Percentiles rank a stretch among this genome's conserved stretches.
These are phyloP conservation scores for Orchesella cincta DNA, from an alignment of 1,140 invertebrate species.

Conservation along the genomic window DNA sequence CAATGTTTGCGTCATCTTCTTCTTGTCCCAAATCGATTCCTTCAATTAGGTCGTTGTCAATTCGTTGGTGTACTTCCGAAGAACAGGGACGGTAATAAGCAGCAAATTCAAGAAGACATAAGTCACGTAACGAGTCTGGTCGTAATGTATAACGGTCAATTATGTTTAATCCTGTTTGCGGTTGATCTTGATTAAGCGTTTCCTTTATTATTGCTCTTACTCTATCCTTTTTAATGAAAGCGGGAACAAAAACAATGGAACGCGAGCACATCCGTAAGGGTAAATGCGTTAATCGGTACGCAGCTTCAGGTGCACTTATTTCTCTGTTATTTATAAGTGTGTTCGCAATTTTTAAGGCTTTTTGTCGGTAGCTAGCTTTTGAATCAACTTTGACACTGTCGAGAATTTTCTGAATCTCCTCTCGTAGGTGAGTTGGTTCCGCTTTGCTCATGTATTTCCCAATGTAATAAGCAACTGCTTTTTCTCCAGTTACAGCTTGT, in stretches of 20 bases:
- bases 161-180: not conserved
- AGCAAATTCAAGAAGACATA: constrained; percentile 1
- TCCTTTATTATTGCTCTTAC: not conserved
- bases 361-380: not conserved
- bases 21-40: not conserved
- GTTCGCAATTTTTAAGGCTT: constrained; percentile 18
- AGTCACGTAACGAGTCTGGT: not conserved
- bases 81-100: not conserved
- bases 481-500: constrained; percentile 51
- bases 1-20: not conserved
- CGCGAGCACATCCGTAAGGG: not conserved
- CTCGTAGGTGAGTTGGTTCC: constrained; percentile 53
- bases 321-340: constrained; percentile 38
- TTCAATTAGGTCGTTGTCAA: not conserved
- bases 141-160: not conserved
- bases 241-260: not conserved
- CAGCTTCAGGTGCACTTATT: constrained; percentile 42
- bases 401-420: constrained; percentile 51
- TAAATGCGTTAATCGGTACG: constrained; percentile 43
- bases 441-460: constrained; percentile 56
- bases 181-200: not conserved
- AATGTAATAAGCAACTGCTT: constrained; percentile 56
- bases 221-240: not conserved
- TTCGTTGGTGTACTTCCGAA: not conserved
- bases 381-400: constrained; percentile 48